Conservation (phyloP, 1,140 invertebrate genomes). For the Drosophila nigrodunni region DNA sequence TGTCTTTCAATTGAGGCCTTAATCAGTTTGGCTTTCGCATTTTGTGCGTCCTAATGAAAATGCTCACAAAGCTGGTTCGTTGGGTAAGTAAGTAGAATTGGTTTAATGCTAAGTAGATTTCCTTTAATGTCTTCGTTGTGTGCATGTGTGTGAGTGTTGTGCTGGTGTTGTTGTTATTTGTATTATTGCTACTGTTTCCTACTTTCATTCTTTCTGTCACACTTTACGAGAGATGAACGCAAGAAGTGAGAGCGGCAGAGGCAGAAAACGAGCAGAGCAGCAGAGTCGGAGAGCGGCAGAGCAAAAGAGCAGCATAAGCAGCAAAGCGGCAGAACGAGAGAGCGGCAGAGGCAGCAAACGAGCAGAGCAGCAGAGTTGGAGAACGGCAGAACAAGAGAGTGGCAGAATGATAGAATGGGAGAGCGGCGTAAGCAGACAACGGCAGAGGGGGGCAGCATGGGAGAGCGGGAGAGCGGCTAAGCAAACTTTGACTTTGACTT, state of each 20-base stretch:
- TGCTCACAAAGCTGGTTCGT: conserved; percentile 36
- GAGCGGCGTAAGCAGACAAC: no score
- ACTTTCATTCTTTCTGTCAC: neutral
- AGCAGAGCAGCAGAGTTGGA: no score
- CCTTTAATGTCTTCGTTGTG: conserved; percentile 52
- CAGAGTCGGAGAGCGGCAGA: no score
- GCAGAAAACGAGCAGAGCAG: neutral
- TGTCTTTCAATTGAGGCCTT: conserved; percentile 61
- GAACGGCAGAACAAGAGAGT: no score
- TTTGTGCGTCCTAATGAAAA: conserved; percentile 58
- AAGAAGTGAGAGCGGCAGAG: neutral
- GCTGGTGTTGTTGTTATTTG: conserved; percentile 14
- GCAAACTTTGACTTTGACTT: conserved; percentile 41
- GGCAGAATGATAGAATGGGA: no score
- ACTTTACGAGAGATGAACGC: neutral
- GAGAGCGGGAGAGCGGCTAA: conserved; percentile 5
- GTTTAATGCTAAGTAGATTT: conserved; percentile 79
- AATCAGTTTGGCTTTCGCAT: conserved; percentile 78
- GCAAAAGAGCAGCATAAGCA: no score
- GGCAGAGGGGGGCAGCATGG: no score
- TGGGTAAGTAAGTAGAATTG: conserved; percentile 54
- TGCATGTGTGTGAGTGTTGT: no score
- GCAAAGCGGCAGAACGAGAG: neutral
- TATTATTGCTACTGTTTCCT: conserved; percentile 5
- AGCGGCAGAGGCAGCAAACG: neutral